Evolutionary conservation across 1,140 invertebrate species (phyloP), one percentile per base, ranked within the genome.

Genomic region (Vollenhovia emeryi): DNA sequence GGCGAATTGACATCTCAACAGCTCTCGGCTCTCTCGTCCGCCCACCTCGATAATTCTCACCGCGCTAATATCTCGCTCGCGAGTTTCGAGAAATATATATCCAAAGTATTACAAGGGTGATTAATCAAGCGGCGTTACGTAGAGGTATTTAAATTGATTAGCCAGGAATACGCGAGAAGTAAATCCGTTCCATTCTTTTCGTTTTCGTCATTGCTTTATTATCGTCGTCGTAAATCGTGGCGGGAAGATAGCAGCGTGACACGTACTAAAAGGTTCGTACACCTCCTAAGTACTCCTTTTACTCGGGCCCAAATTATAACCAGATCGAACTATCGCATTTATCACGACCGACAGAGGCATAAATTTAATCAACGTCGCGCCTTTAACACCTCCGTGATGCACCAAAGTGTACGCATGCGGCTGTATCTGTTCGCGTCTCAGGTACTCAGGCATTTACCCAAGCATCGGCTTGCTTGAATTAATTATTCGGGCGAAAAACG

Each of bases 311-410:
- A 87, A 88, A 88, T 88, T 88, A 88, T 88, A 88, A 88, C 83
- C 84, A 88, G 80, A 85, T 74, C 55, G 87, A 85, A 85, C 86
- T 73, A 87, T 87, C 78, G 80, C 86, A 87, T 88, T 88, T 85
- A 88, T 88, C 87, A 88, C 33, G 86, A 74, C 76, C 73, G 69
- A 71, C 84, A 78, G 86, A 87, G 86, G 59, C 87, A 86, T 88
- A 88, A 87, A 88, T 88, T 87, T 87, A 87, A 27, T 87, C 74
- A 76, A 82, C 86, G 86, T 88, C 84, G 71, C 59, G 48, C 48
- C 80, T 87, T 88, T 75, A 87, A 86, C 86, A 84, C 84, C 87
- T 84, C 43, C 55, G n/a, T 36, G 24, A n/a, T 57, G 27, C 13
- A 21, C 27, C 18, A 66, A 59, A 50, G 27, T 36, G 52, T 45